Percentiles rank a stretch among this genome's conserved stretches.
Evolutionary conservation across 2,888 invertebrate genomes (phyloP).

Genomic region (Ferdinandea cuprea): DNA sequence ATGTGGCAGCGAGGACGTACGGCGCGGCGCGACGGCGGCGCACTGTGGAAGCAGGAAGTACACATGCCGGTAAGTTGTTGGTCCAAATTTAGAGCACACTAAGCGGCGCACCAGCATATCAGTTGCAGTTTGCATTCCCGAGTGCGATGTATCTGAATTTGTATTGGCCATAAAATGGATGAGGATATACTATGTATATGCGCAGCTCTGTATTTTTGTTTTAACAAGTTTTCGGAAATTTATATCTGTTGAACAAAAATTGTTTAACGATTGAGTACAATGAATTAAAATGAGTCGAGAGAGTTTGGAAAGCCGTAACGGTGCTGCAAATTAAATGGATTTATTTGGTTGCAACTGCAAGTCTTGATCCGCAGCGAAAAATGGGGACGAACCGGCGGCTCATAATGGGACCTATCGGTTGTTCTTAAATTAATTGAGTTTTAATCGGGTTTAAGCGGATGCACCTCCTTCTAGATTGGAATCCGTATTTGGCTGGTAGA

Average conservation of each 20-base stretch:
- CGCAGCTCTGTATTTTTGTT: slow-evolving; percentile 24
- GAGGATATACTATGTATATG: no score
- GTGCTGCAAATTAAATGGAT: slow-evolving; percentile 61
- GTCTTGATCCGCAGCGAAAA: slow-evolving; percentile 24
- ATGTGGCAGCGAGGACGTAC: slow-evolving; percentile 6
- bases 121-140: slow-evolving; percentile 9
- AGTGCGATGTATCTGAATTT: slow-evolving; percentile 33
- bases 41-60: slow-evolving; percentile 39
- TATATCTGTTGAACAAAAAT: slow-evolving; percentile 47
- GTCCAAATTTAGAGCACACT: slow-evolving; percentile 63
- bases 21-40: neutral
- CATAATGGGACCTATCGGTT: slow-evolving; percentile 28
- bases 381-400: slow-evolving; percentile 44
- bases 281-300: slow-evolving; percentile 34
- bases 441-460: slow-evolving; percentile 60
- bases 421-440: slow-evolving; percentile 67
- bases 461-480: slow-evolving; percentile 11
- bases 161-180: slow-evolving; percentile 32
- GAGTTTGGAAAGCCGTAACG: slow-evolving; percentile 60
- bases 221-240: slow-evolving; percentile 67
- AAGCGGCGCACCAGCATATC: slow-evolving; percentile 17
- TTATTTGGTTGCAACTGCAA: slow-evolving; percentile 15
- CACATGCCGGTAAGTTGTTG: slow-evolving; percentile 35
- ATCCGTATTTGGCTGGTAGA: slow-evolving; percentile 37
- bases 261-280: slow-evolving; percentile 43